phyloP scores from a whole-genome alignment of 2,888 invertebrate species.

The Lucinisca nassula region DNA sequence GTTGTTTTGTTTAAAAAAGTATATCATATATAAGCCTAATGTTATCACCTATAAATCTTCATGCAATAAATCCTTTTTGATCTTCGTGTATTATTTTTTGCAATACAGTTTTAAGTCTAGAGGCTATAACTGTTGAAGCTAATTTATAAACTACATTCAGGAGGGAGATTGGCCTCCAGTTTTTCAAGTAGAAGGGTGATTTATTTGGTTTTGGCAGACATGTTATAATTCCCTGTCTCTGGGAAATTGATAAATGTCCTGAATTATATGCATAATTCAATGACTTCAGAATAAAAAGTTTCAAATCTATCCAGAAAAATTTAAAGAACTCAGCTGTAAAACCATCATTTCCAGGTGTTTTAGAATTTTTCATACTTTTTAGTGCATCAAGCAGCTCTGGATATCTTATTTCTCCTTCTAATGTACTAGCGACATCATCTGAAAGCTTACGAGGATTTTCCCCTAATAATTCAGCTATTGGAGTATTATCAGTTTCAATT shows the following conservation, averaged over 20 bases:
- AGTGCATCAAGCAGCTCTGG: not conserved
- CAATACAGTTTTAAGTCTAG: not conserved
- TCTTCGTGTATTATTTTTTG: not conserved
- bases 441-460: not conserved
- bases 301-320: not conserved
- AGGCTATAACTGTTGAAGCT: not conserved
- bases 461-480: not conserved
- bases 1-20: not conserved
- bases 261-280: not conserved
- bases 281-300: not conserved
- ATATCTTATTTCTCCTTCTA: not conserved
- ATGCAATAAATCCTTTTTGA: not conserved
- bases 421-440: not conserved
- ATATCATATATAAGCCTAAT: not conserved
- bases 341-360: slow-evolving; percentile 3
- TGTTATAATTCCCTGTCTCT: not conserved
- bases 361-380: not conserved
- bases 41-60: not conserved
- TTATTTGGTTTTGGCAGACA: slow-evolving; percentile 4
- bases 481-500: not conserved
- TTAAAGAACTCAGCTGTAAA: not conserved
- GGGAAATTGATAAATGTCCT: not conserved
- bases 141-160: not conserved
- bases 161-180: not conserved
- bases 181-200: not conserved